Percentiles rank a stretch among this genome's conserved stretches.
These are phyloP conservation scores for Tokudaia tokunoshimensis DNA, from an alignment of 2,797 vertebrate genomes.

Conservation along the genomic window DNA sequence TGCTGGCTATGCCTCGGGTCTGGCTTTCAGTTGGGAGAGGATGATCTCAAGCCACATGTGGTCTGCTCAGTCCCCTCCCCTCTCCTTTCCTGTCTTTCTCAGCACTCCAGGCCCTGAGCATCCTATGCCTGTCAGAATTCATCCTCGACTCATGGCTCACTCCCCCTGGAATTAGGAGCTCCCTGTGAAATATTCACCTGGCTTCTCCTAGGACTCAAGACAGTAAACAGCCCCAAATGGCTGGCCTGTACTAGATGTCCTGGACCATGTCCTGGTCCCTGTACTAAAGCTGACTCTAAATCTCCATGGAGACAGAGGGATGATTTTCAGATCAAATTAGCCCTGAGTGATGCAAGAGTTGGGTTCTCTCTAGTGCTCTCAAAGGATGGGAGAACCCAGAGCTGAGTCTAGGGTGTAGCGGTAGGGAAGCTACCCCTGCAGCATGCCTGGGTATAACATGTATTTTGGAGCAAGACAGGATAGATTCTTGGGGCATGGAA, in stretches of 20 bases:
- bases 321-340: background rate
- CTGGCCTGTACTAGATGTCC: no score
- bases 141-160: background rate
- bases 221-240: background rate
- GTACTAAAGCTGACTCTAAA: background rate
- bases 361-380: background rate
- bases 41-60: background rate
- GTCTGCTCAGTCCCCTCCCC: background rate
- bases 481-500: background rate
- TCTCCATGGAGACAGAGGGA: conserved; percentile 13
- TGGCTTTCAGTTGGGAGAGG: background rate
- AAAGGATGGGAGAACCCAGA: background rate
- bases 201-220: background rate
- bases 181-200: background rate
- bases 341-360: background rate
- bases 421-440: background rate
- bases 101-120: background rate
- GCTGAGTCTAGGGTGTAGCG: background rate
- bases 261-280: background rate
- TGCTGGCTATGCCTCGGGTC: background rate
- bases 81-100: conserved; percentile 1
- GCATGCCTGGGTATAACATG: background rate
- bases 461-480: background rate
- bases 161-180: background rate
- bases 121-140: background rate